These are phyloP conservation scores for Vombatus ursinus DNA, from an alignment of 2,113 vertebrate genomes.

Conservation along the genomic window DNA sequence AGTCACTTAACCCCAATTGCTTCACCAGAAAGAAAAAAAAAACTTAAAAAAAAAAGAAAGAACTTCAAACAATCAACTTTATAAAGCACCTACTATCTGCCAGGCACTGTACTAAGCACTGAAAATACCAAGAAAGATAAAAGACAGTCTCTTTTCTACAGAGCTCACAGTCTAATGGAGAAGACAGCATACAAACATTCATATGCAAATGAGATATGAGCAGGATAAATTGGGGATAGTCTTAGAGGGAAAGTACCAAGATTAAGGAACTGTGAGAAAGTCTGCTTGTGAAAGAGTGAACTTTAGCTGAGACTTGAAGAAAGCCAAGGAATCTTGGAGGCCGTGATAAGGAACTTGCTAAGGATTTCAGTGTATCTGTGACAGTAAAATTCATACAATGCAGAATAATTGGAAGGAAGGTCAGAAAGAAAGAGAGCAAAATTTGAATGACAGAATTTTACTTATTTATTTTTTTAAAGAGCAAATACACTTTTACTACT, in stretches of 20 bases:
- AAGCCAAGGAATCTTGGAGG: background rate
- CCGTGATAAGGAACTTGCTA: background rate
- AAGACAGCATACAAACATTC: background rate
- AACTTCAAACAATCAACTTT: background rate
- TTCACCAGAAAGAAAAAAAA: no score
- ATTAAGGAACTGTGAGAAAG: background rate
- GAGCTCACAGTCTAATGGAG: background rate
- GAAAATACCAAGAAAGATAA: background rate
- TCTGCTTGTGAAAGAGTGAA: background rate
- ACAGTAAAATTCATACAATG: background rate
- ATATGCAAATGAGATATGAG: background rate
- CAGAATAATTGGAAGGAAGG: background rate
- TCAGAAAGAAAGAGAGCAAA: background rate
- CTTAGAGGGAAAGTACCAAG: background rate
- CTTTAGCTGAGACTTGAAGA: background rate
- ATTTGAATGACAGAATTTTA: background rate
- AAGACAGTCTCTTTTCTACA: background rate
- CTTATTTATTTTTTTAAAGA: background rate
- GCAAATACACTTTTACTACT: background rate
- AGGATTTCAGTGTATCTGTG: background rate
- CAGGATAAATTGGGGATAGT: background rate
- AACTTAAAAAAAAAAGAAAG: no score
- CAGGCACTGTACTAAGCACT: background rate
- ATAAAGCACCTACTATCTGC: background rate
- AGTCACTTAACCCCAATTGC: no score